A percentile compares a stretch with the other conserved stretches of the same genome.
These are phyloP conservation scores for Leguminivora glycinivorella DNA, from an alignment of 1,140 invertebrate genomes.

Conservation along the genomic window DNA sequence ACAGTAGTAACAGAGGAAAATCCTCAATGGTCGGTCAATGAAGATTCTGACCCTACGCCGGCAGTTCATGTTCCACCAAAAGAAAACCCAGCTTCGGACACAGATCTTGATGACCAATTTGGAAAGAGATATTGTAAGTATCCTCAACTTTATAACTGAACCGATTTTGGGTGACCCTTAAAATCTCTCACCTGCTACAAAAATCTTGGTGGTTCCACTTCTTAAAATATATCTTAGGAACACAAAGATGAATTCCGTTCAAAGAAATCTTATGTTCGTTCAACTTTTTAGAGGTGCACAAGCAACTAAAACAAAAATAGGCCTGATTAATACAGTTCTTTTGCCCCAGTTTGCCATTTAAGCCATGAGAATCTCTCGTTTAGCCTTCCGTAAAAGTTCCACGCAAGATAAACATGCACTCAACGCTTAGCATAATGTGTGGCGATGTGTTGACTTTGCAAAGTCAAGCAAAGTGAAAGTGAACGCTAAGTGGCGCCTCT, in stretches of 20 bases:
- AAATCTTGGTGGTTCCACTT: no score
- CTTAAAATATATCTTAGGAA: background rate
- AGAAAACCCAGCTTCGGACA: conserved; percentile 48
- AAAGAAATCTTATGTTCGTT: no score
- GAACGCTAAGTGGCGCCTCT: background rate
- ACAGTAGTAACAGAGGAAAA: conserved; percentile 58
- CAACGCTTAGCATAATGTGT: conserved; percentile 7
- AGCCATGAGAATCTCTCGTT: no score
- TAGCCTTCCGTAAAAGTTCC: background rate
- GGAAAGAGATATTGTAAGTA: conserved; percentile 65
- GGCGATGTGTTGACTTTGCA: background rate
- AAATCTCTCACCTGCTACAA: no score
- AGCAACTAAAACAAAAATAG: no score
- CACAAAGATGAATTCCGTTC: background rate
- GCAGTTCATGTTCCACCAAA: conserved; percentile 52
- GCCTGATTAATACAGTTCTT: no score
- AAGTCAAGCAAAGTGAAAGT: conserved; percentile 10
- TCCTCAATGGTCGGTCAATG: conserved; percentile 60
- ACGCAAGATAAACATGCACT: background rate
- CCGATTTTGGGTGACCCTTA: no score
- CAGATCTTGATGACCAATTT: conserved; percentile 52
- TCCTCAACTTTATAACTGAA: background rate
- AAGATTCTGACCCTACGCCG: conserved; percentile 56
- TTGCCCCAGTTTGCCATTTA: no score
- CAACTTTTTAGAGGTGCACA: no score